These are phyloP conservation scores for Nymphalis urticae DNA, from an alignment of 2,888 invertebrate species.

Conservation along the genomic window DNA sequence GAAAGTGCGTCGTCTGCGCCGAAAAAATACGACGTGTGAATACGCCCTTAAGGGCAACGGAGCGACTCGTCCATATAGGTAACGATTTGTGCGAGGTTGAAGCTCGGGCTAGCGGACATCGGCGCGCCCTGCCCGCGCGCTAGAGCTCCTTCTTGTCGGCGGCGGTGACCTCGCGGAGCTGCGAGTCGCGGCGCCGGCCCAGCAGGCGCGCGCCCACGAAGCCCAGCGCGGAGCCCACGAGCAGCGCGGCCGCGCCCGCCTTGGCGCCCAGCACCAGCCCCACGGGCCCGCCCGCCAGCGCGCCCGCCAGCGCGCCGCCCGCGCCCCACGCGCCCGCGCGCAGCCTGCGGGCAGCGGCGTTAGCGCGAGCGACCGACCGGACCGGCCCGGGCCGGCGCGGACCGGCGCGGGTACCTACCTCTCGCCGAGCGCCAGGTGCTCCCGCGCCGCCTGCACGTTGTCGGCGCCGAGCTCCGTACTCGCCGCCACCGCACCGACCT, in stretches of 20 bases:
- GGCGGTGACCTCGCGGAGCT: slow-evolving; percentile 7
- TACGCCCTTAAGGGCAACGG: too few species aligned
- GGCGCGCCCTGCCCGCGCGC: too few species aligned
- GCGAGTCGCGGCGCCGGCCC: background rate
- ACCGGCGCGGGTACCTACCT: slow-evolving; percentile 41
- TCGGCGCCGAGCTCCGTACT: slow-evolving; percentile 48
- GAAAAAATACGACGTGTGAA: too few species aligned
- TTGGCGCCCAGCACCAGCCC: slow-evolving; percentile 61
- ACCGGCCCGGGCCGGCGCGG: too few species aligned
- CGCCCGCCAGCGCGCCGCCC: slow-evolving; percentile 58
- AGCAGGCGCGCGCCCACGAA: slow-evolving; percentile 30
- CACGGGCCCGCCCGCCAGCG: slow-evolving; percentile 59
- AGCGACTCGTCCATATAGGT: too few species aligned
- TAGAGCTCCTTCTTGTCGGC: slow-evolving; percentile 1
- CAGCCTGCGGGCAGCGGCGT: slow-evolving; percentile 42
- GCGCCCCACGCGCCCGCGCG: slow-evolving; percentile 52
- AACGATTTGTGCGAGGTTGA: too few species aligned
- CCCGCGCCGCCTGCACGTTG: slow-evolving; percentile 51
- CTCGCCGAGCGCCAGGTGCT: slow-evolving; percentile 53
- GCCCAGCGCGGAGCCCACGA: slow-evolving; percentile 59
- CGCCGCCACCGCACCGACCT: slow-evolving; percentile 42
- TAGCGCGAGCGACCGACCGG: background rate
- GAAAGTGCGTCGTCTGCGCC: too few species aligned
- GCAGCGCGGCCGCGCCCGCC: slow-evolving; percentile 58
- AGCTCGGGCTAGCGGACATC: background rate